phyloP scores from a whole-genome alignment of 1,140 invertebrate species.

The Homalodisca vitripennis region DNA sequence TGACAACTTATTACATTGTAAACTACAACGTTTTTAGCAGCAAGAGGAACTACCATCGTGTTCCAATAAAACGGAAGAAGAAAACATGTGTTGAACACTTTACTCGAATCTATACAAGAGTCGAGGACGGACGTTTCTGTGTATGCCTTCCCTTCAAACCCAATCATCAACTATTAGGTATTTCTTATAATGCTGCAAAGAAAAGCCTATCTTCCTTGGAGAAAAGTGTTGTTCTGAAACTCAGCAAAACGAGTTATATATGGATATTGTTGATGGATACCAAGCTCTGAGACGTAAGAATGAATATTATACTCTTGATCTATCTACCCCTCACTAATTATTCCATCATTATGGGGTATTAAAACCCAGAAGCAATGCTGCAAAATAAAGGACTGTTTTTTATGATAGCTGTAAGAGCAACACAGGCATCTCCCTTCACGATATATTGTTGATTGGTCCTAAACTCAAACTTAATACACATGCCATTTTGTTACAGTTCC shows the following conservation, averaged over 20 bases:
- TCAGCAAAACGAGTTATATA: neutral
- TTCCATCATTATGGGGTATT: conserved; percentile 36
- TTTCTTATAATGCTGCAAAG: neutral
- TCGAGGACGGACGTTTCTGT: neutral
- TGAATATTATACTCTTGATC: neutral
- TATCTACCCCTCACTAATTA: neutral
- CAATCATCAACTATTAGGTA: neutral
- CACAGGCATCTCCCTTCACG: conserved; percentile 31
- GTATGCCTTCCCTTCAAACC: neutral
- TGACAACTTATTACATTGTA: no score
- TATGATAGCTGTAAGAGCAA: conserved; percentile 30
- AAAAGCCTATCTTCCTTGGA: neutral
- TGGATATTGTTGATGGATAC: neutral
- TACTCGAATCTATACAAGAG: neutral
- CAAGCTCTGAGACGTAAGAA: neutral
- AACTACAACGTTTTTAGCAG: neutral
- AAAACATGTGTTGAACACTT: neutral
- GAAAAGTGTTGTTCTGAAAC: neutral
- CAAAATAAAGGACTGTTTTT: conserved; percentile 34
- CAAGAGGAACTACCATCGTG: neutral
- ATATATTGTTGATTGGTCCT: conserved; percentile 31
- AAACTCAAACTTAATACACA: conserved; percentile 40
- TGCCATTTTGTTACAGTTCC: conserved; percentile 32
- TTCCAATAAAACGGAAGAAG: neutral
- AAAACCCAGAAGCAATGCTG: conserved; percentile 28